Base-by-base conservation (phyloP, 2,888 invertebrate genomes). In the Thera britannica region DNA sequence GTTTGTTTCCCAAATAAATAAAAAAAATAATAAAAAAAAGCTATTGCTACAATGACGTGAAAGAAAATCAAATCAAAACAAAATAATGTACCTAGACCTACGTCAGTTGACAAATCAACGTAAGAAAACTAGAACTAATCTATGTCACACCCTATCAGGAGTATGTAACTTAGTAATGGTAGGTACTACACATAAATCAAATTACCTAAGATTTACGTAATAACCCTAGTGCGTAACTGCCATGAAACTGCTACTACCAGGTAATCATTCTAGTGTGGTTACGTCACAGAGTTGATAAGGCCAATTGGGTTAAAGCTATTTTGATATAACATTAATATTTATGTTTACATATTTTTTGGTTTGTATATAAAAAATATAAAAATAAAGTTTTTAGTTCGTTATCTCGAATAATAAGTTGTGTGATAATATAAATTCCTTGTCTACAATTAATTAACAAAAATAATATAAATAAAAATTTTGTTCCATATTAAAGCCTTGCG, bases 181-280 rank as follows among this genome's bases (percentile, higher is more conserved):
- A 48, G 34, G 6, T 38, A 48, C 49, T 11, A 23, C 34, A 44
- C 58, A 62, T 66, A 63, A 54, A 63, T 60, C 9, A 65, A 66
- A 63, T 70, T 66, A 66, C 63, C 58, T 66, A 70, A 70, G 57
- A 46, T 66, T 64, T 64, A 63, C 58, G 70, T 66, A 70, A 70
- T 38, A 52, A 46, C 57, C 46, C 57, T 59, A 60, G 63, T 70
- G 58, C 66, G 70, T 70, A 70, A 70, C 58, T 49, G 46, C 34
- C 48, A 52, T 54, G 61, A 58, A 62, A 67, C 59, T 54, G 41
- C 63, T 51, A 49, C 12, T 11, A 38, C 34, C 12, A 52, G 61
- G 61, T 55, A 49, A 48, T 62, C 59, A 59, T 56, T 44, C 61
- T 58, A 52, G 49, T 61, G 41, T 65, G 66, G 23, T 61, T 52